Base-by-base conservation (phyloP, 37 sponge, comb jelly and placozoan genomes). In the Oopsacas minuta region DNA sequence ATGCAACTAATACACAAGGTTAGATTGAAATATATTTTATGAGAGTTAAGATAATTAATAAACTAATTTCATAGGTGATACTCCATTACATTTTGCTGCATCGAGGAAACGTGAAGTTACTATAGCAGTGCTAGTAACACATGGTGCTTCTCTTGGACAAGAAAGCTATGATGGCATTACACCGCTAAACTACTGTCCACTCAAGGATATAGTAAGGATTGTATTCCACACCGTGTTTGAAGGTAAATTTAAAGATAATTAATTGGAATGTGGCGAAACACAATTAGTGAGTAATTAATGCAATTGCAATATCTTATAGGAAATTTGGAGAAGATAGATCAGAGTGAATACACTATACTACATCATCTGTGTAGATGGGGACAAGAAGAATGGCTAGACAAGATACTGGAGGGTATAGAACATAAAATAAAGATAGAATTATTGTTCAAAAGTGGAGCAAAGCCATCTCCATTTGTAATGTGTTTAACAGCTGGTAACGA, bases 401-500 rank as follows among this genome's bases (percentile, higher is more conserved):
- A 34, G 30, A 32, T 61, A 34, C 75, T 61, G 17, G 75, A 61
- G 22, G 75, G 75, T 5, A 20, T 61, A 3, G 30, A 61, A 32
- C 20, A n/a, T 10, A 61, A 61, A 25, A 61, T 61, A 3, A 61
- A 61, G 30, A 25, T 61, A n/a, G 30, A 61, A 10, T 61, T 61
- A 34, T 34, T 61, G 75, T 61, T 61, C 22, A 61, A 12, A 61
- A 61, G 28, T n/a, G 30, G 75, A 3, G 22, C 75, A 3, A 61
- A 25, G 20, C 75, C 75, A 25, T 61, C 75, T 3, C 75, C 75
- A 61, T 61, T 61, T n/a, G 22, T 61, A 3, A 3, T 61, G 30
- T 61, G 75, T 61, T 3, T 61, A 61, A 12, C 75, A 10, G 75
- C 75, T 61, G 75, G 75, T n/a, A 61, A 61, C 75, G 75, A 61